Percentiles rank a stretch among this genome's conserved stretches.
These are phyloP conservation scores for Distichodus sexfasciatus DNA, from an alignment of 2,797 vertebrate species.

Conservation along the genomic window DNA sequence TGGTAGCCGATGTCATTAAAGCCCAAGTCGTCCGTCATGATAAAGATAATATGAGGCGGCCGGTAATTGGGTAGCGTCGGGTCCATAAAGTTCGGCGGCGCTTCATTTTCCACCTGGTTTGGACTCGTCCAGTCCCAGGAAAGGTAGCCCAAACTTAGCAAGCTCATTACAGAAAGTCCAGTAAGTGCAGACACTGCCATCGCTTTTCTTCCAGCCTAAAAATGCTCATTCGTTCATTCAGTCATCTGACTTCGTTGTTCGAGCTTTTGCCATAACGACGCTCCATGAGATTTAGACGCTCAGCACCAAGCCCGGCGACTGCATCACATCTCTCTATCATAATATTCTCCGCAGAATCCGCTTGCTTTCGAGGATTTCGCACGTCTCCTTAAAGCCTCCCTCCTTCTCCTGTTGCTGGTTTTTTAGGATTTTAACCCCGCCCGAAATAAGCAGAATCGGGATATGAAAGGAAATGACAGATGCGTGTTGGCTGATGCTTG, in stretches of 20 bases:
- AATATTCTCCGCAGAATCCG: background rate
- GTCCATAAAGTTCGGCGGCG: no score
- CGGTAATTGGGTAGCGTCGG: slow-evolving; percentile 54
- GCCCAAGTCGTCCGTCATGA: slow-evolving; percentile 96
- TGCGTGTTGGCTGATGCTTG: no score
- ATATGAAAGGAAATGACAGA: no score
- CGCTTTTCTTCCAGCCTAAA: background rate
- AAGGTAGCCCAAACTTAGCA: slow-evolving; percentile 92
- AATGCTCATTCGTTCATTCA: no score
- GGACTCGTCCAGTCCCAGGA: slow-evolving; percentile 93
- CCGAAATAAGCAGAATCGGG: slow-evolving; percentile 55
- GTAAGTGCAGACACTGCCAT: slow-evolving; percentile 82
- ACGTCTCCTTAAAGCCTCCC: slow-evolving; percentile 60
- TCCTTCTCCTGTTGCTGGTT: slow-evolving; percentile 37
- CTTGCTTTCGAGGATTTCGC: slow-evolving; percentile 28
- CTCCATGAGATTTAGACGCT: background rate
- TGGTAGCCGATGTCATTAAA: slow-evolving; percentile 97
- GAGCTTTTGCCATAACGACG: no score
- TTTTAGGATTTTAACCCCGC: slow-evolving; percentile 65
- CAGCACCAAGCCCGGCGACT: background rate
- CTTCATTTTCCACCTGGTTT: slow-evolving; percentile 79
- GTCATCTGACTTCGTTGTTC: no score
- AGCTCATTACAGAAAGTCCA: slow-evolving; percentile 88
- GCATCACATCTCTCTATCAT: slow-evolving; percentile 44
- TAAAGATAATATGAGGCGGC: slow-evolving; percentile 93